A percentile compares a stretch with the other conserved stretches of the same genome.
Evolutionary conservation across 2,888 invertebrate species (phyloP).

Genomic region (Siphlonurus alternatus): DNA sequence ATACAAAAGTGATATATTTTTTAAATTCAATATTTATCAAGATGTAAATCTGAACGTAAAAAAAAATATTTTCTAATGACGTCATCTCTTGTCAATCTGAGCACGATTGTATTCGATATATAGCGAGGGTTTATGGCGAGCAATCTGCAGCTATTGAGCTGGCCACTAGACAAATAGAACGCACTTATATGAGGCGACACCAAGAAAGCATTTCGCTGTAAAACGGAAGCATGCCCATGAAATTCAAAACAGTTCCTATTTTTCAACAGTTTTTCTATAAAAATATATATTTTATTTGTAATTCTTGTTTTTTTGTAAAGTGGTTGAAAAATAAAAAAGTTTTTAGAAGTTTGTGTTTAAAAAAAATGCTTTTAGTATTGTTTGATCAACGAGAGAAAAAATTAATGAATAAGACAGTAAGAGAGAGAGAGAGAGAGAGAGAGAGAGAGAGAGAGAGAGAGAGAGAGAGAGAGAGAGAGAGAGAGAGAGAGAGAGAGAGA

Average conservation of each 20-base stretch:
- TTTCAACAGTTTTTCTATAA: not conserved
- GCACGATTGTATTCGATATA: no score
- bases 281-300: not conserved
- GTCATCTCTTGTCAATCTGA: no score
- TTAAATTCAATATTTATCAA: no score
- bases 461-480: no score
- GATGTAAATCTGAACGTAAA: no score
- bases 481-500: no score
- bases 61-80: no score
- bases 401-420: not conserved
- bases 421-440: no score
- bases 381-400: not conserved
- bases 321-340: not conserved
- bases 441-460: no score
- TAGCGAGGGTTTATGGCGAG: not conserved
- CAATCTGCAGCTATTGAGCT: not conserved
- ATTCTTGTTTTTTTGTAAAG: not conserved
- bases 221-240: not conserved
- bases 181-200: not conserved
- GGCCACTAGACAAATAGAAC: not conserved
- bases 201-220: not conserved
- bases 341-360: not conserved
- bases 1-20: no score
- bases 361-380: not conserved
- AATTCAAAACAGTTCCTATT: not conserved